Evolutionary conservation across 1,140 invertebrate species (phyloP), one percentile per base, ranked within the genome.

Genomic region (Pectinophora gossypiella): DNA sequence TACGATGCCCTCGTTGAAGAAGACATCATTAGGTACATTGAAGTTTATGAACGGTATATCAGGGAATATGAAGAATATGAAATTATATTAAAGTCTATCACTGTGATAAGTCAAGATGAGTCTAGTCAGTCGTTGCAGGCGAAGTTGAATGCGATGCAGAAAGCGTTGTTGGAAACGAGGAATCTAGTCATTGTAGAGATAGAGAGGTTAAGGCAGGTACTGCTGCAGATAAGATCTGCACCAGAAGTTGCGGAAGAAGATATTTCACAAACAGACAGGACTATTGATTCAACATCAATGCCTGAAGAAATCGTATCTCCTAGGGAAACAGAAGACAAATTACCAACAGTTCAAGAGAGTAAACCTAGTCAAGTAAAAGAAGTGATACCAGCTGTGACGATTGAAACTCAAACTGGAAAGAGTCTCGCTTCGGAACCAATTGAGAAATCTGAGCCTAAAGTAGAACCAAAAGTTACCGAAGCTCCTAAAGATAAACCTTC

Each of bases 241-340:
- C 66, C 70, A 52, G 85, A 88, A 61, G 54, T 74, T 18, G 59
- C 73, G 12, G 80, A 89, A 40, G 83, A 86, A n/a, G 83, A 87
- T 60, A 66, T 84, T 51, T 88, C 76, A 65, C 88, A 80, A 63
- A 88, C 87, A n/a, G 90, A 91, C 63, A 88, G 89, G 55, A 91
- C 91, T 13, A 83, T 91, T 45, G 90, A 91, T 68, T 91, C 90
- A 16, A 89, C 87, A 42, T 90, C 90, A 56, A 91, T 91, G 89
- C 90, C 90, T 13, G 88, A 91, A 70, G 91, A 91, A 79, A 85
- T 90, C 55, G 83, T 80, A 45, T 55, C 72, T 20, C 79, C 83
- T 18, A 71, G 66, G 54, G 69, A 74, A 50, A 36, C 35, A 12
- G 10, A 48, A 51, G 54, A 61, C 35, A 59, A 61, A 54, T 43